These are phyloP conservation scores for Hylaea fasciaria DNA, from an alignment of 2,888 invertebrate species.

Conservation along the genomic window DNA sequence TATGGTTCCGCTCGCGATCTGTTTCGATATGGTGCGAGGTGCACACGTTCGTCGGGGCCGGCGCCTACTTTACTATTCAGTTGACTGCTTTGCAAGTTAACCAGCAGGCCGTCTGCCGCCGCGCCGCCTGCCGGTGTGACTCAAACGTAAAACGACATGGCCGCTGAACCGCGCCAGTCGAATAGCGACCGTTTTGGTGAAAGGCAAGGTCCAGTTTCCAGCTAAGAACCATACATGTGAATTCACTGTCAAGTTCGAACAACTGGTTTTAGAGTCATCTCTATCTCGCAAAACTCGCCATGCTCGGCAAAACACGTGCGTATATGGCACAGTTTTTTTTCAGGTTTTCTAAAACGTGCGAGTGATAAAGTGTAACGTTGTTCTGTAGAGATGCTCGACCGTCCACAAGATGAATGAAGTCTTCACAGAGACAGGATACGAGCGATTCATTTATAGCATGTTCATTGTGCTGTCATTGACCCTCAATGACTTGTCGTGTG, in stretches of 20 bases:
- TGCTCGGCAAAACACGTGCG: conserved; percentile 62
- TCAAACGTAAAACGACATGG: conserved; percentile 60
- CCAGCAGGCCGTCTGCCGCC: conserved; percentile 66
- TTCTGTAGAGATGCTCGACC: conserved; percentile 45
- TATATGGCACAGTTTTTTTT: conserved; percentile 60
- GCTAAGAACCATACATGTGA: conserved; percentile 36
- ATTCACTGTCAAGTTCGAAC: conserved; percentile 81
- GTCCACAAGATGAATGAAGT: conserved; percentile 52
- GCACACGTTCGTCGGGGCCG: conserved; percentile 61
- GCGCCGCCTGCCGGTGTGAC: conserved; percentile 55
- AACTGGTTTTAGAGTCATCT: conserved; percentile 72
- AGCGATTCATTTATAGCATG: conserved; percentile 66
- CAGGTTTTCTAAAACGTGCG: conserved; percentile 29
- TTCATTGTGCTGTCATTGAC: conserved; percentile 69
- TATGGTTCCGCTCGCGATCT: conserved; percentile 55
- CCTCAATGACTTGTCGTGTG: conserved; percentile 48
- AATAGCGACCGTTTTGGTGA: conserved; percentile 42
- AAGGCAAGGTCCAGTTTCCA: conserved; percentile 45
- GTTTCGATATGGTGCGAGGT: conserved; percentile 54
- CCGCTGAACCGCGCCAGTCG: conserved; percentile 38
- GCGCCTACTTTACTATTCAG: conserved; percentile 73
- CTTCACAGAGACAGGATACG: conserved; percentile 66
- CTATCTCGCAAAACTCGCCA: conserved; percentile 59
- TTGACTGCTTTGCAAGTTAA: conserved; percentile 68
- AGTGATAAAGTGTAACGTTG: conserved; percentile 39